These are phyloP conservation scores for Frankliniella fusca DNA, from an alignment of 2,888 invertebrate genomes.

Conservation along the genomic window DNA sequence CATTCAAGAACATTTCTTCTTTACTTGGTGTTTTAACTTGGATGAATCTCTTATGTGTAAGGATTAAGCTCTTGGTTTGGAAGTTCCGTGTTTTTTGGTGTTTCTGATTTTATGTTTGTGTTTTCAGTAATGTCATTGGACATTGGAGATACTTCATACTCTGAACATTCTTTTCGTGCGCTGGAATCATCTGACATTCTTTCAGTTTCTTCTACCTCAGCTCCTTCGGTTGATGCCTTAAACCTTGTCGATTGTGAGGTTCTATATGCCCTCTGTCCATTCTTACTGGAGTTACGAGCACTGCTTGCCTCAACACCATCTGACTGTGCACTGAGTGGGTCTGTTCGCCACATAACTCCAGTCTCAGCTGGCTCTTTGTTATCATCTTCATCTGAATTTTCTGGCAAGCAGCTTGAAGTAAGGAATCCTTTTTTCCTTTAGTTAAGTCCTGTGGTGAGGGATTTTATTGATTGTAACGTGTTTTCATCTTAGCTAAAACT, in stretches of 20 bases:
- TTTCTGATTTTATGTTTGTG: neutral
- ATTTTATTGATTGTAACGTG: neutral
- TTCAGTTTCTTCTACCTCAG: neutral
- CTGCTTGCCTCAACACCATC: neutral
- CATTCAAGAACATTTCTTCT: neutral
- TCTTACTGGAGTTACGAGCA: neutral
- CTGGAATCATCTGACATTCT: neutral
- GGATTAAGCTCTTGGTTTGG: neutral
- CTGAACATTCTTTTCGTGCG: neutral
- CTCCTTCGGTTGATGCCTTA: neutral
- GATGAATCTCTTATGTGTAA: slow-evolving; percentile 8
- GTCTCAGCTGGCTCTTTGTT: neutral
- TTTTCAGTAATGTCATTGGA: neutral
- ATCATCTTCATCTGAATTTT: neutral
- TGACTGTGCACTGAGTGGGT: neutral
- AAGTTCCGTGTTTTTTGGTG: neutral
- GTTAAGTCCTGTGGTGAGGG: neutral
- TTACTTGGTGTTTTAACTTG: slow-evolving; percentile 1
- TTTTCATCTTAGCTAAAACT: neutral
- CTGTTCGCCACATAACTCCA: neutral
- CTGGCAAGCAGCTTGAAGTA: neutral
- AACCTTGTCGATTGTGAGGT: neutral
- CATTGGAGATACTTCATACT: neutral
- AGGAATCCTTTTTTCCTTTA: too few species aligned
- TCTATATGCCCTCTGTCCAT: slow-evolving; percentile 1